Evolutionary conservation across 2,888 invertebrate genomes (phyloP).

Genomic region (Lasioglossum marginatum): DNA sequence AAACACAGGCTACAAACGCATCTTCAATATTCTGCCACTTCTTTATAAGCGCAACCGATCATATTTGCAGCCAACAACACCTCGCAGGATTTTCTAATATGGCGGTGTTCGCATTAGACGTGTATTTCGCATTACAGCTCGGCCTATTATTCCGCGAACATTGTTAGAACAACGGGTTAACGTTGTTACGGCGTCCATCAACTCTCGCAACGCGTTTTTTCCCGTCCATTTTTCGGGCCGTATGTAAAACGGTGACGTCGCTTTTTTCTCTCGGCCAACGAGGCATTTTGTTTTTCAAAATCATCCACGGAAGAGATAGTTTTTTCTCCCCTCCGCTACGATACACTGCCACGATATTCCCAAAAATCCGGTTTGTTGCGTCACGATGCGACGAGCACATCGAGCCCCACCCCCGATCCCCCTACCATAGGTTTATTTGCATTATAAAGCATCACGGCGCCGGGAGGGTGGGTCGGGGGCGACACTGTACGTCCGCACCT

Average conservation of each 20-base stretch:
- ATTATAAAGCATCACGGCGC: constrained; percentile 72
- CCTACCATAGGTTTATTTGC: constrained; percentile 70
- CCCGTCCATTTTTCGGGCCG: constrained; percentile 31
- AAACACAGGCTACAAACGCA: background rate
- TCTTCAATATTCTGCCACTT: background rate
- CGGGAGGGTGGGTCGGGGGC: constrained; percentile 51
- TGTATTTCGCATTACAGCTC: background rate
- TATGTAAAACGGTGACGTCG: constrained; percentile 54
- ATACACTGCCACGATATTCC: constrained; percentile 60
- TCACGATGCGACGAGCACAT: constrained; percentile 59
- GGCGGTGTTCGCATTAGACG: background rate
- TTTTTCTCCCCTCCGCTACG: constrained; percentile 47
- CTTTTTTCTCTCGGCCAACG: constrained; percentile 39
- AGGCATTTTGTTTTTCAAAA: constrained; percentile 53
- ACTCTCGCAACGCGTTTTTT: constrained; percentile 12
- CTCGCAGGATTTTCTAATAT: background rate
- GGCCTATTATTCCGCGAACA: background rate
- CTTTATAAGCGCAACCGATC: background rate
- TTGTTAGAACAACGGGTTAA: constrained; percentile 10
- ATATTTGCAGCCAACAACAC: background rate
- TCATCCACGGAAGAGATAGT: constrained; percentile 51
- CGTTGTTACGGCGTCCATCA: background rate
- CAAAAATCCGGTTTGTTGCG: constrained; percentile 70
- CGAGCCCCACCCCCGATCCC: constrained; percentile 35
- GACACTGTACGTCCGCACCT: constrained; percentile 64